phyloP scores from a whole-genome alignment of 1,140 invertebrate species.

The Neodiprion virginianus region DNA sequence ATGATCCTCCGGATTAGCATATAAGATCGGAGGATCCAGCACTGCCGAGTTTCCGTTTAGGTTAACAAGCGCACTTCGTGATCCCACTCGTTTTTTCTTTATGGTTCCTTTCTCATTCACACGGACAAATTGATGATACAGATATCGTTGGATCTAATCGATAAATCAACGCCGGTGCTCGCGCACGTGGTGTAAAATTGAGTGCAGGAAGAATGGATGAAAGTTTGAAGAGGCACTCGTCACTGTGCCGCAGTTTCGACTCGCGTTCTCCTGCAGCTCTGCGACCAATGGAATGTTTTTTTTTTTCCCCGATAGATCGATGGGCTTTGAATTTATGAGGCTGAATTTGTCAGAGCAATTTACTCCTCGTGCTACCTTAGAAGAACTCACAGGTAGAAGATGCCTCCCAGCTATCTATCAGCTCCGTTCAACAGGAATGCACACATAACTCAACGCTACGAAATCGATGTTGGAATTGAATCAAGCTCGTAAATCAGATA shows the following conservation, averaged over 20 bases:
- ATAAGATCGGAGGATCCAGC: background rate
- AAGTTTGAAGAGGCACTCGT: background rate
- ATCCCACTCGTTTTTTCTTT: too few species aligned
- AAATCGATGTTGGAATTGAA: background rate
- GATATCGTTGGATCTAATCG: too few species aligned
- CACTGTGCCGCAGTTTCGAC: too few species aligned
- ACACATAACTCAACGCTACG: background rate
- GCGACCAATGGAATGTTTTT: background rate
- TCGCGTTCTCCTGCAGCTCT: background rate
- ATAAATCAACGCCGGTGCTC: too few species aligned
- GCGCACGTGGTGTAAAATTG: too few species aligned
- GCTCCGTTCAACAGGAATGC: background rate
- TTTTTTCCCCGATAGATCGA: background rate
- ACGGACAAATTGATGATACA: too few species aligned
- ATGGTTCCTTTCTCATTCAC: too few species aligned
- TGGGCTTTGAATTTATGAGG: background rate
- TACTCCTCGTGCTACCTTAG: background rate
- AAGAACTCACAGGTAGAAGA: background rate
- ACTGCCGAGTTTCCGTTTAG: background rate
- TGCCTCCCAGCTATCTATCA: background rate
- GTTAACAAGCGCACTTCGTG: background rate
- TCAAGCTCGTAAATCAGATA: background rate
- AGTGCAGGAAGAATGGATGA: background rate
- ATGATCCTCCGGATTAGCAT: background rate
- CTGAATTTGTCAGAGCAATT: background rate